Evolutionary conservation across 2,113 vertebrate species (phyloP), one percentile per base, ranked within the genome.

Genomic region (Sylvilagus bachmani): DNA sequence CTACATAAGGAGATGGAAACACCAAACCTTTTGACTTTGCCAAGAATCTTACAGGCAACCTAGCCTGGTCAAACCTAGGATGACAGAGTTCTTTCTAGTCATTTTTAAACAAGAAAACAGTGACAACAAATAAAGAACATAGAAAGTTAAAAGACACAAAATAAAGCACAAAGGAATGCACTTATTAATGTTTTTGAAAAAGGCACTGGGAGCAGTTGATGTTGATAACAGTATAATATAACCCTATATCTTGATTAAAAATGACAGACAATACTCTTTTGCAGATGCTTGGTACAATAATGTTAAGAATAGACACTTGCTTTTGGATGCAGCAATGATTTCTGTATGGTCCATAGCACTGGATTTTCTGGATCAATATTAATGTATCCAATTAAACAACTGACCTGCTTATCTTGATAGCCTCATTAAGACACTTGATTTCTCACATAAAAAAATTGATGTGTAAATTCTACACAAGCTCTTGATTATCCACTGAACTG

Each of bases 201-300:
- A 98, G 98, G 98, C 98, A 98, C 98, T 99, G 98, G 98, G 98
- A 97, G 97, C 98, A 97, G 97, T 96, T 97, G 97, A 97, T 98
- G 96, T 98, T 97, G 97, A 98, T 97, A 97, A 98, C 98, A 98
- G 97, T 98, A 98, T 98, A 94, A 97, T 97, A 98, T 58, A 94
- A 96, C 97, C 97, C 97, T 98, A 98, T 97, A 98, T 98, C 98
- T 98, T 98, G 98, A 98, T 98, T 58, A 98, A 98, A 98, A 97
- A 98, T 97, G 97, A 98, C 97, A 98, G 98, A 98, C 98, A 97
- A 98, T 97, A 98, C 98, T 98, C 98, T 99, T 98, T 98, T 98
- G 97, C 96, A 97, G 98, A 98, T 97, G 91, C 98, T 99, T 98
- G 98, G 98, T 98, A 99, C 98, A 98, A 98, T 99, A 98, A 99